Evolutionary conservation across 2,888 invertebrate genomes (phyloP).

Genomic region (Conops quadrifasciatus): DNA sequence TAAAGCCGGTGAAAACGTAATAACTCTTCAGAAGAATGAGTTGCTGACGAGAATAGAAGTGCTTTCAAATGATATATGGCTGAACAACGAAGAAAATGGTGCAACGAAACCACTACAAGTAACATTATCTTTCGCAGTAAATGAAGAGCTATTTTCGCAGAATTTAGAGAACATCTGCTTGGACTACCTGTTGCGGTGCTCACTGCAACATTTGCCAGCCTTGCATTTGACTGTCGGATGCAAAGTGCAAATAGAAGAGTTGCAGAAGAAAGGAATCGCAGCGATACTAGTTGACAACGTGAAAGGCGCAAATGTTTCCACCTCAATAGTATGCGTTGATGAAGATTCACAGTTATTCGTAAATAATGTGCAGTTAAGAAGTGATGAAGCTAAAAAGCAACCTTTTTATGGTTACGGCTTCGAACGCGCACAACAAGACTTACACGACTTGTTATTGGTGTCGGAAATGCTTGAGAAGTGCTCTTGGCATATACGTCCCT

Average conservation of each 20-base stretch:
- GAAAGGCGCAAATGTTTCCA: slow-evolving; percentile 12
- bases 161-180: slow-evolving; percentile 24
- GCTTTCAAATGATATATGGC: neutral
- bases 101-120: slow-evolving; percentile 7
- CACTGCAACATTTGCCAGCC: slow-evolving; percentile 41
- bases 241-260: slow-evolving; percentile 37
- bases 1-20: slow-evolving; percentile 11
- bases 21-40: neutral
- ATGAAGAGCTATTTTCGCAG: slow-evolving; percentile 42
- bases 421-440: slow-evolving; percentile 47
- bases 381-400: neutral
- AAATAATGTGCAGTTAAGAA: slow-evolving; percentile 46
- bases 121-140: slow-evolving; percentile 36
- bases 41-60: slow-evolving; percentile 1
- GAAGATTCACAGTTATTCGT: slow-evolving; percentile 47
- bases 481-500: slow-evolving; percentile 30
- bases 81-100: neutral
- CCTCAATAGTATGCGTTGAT: slow-evolving; percentile 44
- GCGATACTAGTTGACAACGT: slow-evolving; percentile 45
- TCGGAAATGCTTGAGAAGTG: slow-evolving; percentile 54
- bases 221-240: slow-evolving; percentile 40
- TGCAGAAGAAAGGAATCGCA: slow-evolving; percentile 49
- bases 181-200: slow-evolving; percentile 32
- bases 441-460: slow-evolving; percentile 52
- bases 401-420: slow-evolving; percentile 48